Base-by-base conservation (phyloP, 2,797 vertebrate genomes). In the Galago senegalensis region DNA sequence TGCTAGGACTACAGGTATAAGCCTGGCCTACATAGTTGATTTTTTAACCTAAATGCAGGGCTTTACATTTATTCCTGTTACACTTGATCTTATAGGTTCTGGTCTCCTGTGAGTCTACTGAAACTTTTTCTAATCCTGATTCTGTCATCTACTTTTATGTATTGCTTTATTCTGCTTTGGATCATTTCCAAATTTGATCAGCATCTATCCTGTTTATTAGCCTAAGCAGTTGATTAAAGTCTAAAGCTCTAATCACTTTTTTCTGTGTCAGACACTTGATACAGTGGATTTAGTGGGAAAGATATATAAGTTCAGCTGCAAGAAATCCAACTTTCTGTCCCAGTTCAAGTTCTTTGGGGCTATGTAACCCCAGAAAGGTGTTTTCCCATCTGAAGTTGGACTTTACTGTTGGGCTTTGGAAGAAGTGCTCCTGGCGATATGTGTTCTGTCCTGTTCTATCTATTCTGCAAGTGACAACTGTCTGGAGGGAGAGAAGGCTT, bases 81-180 rank as follows among this genome's bases (percentile, higher is more conserved):
- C 4, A 40, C 88, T 84, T 75, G 87, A 5, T 82, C 34, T 61
- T 53, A 34, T 58, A 63, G 40, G 61, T 72, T 76, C 91, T 21
- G 53, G 37, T 43, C 25, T 85, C 61, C 31, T 67, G 3, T 67
- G 82, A 92, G 65, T 21, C 80, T 76, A 29, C 56, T 40, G 82
- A 40, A 40, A 37, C 81, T 49, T 63, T 94, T 93, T 96, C 65
- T 76, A 87, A 81, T 75, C 49, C 49, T 69, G 76, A 85, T 46
- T 73, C 67, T 49, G 21, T 84, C 73, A 29, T 49, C 72, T 11
- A 43, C 46, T 77, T 88, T 82, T 80, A 34, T 37, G 46, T 49
- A 56, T 91, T 56, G 23, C 58, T 87, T 77, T 93, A 53, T 29
- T 84, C 61, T 86, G 46, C 43, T 94, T 82, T 76, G 86, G 97